Evolutionary conservation across 2,113 vertebrate genomes (phyloP).

Genomic region (Condylura cristata): DNA sequence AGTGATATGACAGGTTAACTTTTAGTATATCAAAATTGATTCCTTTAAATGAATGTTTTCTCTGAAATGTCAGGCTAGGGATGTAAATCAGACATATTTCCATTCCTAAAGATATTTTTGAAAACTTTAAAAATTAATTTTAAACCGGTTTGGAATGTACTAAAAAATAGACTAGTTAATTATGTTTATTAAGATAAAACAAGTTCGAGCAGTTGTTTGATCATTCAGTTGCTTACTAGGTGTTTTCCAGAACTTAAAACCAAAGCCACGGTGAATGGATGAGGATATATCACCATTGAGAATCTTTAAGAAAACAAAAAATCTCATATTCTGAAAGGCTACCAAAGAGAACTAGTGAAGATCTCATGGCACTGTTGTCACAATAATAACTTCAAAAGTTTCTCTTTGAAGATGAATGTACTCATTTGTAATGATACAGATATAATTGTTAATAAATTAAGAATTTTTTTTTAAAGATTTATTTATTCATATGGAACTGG

Average conservation of each 20-base stretch:
- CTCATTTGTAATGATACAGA: constrained; percentile 9
- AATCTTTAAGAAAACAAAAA: background rate
- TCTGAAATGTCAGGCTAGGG: background rate
- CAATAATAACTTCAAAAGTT: background rate
- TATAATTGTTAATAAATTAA: background rate
- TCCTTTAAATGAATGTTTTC: constrained; percentile 24
- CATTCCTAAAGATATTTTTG: background rate
- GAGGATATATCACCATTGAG: background rate
- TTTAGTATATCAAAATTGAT: background rate
- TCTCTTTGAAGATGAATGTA: background rate
- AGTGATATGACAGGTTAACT: background rate
- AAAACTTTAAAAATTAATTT: background rate
- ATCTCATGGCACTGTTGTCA: background rate
- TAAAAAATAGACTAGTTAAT: background rate
- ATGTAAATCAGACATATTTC: background rate
- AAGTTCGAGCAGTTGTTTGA: background rate
- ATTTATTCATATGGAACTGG: no score
- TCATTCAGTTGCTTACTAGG: background rate
- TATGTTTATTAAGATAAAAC: constrained; percentile 38
- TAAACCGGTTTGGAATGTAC: constrained; percentile 3
- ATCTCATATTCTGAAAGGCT: background rate
- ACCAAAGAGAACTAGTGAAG: background rate
- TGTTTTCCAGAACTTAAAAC: constrained; percentile 21
- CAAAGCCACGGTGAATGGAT: background rate
- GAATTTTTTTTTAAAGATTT: no score